Base-by-base conservation (phyloP, 1,140 invertebrate species). In the Aphelenchoides avenae region DNA sequence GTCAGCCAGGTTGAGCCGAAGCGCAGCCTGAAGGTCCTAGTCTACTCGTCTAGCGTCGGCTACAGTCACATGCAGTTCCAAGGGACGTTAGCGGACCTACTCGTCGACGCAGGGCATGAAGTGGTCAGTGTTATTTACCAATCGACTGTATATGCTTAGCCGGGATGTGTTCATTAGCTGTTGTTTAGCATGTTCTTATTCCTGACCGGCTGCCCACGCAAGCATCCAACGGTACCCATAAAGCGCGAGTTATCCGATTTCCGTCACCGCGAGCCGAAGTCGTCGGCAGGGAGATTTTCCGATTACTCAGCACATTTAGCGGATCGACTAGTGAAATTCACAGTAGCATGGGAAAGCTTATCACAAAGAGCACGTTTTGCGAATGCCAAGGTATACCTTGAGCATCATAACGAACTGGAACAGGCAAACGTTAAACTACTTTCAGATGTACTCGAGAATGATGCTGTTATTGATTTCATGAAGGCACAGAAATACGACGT, bases 101-200 rank as follows among this genome's bases (percentile, higher is more conserved):
- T 65, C 5, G 48, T 62, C 31, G 63, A 71, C 27, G 67, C 66
- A 9, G 63, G 63, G 20, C 67, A 65, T 47, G 66, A 70, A 64
- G 63, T 70, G 57, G 15, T 42, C 27, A 3, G 3, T 24, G 40
- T 26, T 24, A 11, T 42, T 42, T 13, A 1, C n/a, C n/a, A n/a
- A n/a, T n/a, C n/a, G n/a, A n/a, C n/a, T n/a, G n/a, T n/a, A n/a
- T n/a, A n/a, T n/a, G n/a, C n/a, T n/a, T n/a, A n/a, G n/a, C n/a
- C n/a, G n/a, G n/a, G n/a, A n/a, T n/a, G 26, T 13, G 29, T 18
- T 26, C 29, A 27, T n/a, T 11, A 24, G 13, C 41, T 3, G 4
- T 42, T 18, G 3, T 42, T 13, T 13, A 18, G 15, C 3, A 42
- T 4, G n/a, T 13, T 5, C 26, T 26, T 18, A 27, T 26, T 26